Base-by-base conservation (phyloP, 2,113 vertebrate genomes). In the Xiphorhynchus elegans region DNA sequence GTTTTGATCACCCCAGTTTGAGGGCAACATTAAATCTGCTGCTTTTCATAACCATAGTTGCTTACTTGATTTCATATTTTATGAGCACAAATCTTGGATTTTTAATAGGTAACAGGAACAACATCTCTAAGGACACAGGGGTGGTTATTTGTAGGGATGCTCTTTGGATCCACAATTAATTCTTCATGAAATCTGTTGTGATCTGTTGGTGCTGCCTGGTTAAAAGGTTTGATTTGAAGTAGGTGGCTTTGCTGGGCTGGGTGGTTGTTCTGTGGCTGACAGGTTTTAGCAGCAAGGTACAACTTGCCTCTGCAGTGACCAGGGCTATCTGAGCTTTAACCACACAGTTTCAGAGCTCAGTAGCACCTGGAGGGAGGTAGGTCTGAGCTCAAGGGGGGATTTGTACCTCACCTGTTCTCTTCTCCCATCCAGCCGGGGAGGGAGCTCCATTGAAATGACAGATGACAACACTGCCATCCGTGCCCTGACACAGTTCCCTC, bases 401-500 rank as follows among this genome's bases (percentile, higher is more conserved):
- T 62, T 69, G n/a, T 12, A 1, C 19, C 13, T 49, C 33, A 55
- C 1, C 64, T 37, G 17, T 50, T 21, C 11, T 10, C 4, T 1
- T 16, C 59, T 87, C 66, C 62, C 7, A 0, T n/a, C 14, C 21
- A 85, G 49, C 84, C 94, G 87, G 70, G 93, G 81, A 44, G 97
- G 97, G 35, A 64, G 98, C 11, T 97, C 97, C 74, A 94, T 98
- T 87, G 98, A 98, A 59, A 98, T 98, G 97, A 98, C 97, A 21
- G 98, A 98, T 0, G 95, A 98, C 28, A 95, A 97, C 50, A 96
- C 96, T 3, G 95, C 98, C 60, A 89, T 96, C 33, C 97, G 98
- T 78, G 99, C 99, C 21, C 97, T 99, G 73, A 98, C 98, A 1
- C 97, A 98, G 85, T 99, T 99, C 95, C 98, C 98, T 1, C 98